Evolutionary conservation across 2,113 vertebrate genomes (phyloP).

Genomic region (Machaerirhynchus nigripectus): DNA sequence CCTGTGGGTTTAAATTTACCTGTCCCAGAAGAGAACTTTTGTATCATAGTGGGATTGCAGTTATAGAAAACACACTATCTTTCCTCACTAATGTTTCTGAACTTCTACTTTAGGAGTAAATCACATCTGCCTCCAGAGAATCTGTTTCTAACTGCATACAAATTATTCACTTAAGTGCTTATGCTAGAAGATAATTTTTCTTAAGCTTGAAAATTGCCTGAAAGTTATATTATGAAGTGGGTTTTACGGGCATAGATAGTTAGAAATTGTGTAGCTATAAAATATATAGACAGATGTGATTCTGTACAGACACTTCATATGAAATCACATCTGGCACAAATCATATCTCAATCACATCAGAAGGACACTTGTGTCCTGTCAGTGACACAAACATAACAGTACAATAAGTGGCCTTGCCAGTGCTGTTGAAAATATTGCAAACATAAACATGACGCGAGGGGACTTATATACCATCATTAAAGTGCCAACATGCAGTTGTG

Average conservation of each 20-base stretch:
- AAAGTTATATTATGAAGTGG: neutral
- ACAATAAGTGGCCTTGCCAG: neutral
- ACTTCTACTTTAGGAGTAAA: slow-evolving; percentile 12
- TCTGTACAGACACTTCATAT: neutral
- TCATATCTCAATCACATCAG: neutral
- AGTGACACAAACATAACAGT: neutral
- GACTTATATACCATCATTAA: neutral
- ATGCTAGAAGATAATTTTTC: slow-evolving; percentile 11
- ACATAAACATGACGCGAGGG: neutral
- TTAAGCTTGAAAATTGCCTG: slow-evolving; percentile 37
- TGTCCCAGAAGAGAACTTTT: neutral
- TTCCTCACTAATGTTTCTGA: neutral
- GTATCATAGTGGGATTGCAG: neutral
- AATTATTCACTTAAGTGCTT: slow-evolving; percentile 39
- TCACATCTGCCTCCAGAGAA: neutral
- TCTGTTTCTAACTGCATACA: slow-evolving; percentile 11
- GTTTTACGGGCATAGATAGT: neutral
- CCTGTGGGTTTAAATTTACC: neutral
- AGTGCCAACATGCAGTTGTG: neutral
- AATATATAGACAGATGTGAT: neutral
- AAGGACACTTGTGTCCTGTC: neutral
- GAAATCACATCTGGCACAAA: neutral
- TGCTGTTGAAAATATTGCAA: neutral
- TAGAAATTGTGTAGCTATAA: neutral
- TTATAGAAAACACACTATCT: neutral